Base-by-base conservation (phyloP, 2,113 vertebrate species). In the Melozone crissalis region DNA sequence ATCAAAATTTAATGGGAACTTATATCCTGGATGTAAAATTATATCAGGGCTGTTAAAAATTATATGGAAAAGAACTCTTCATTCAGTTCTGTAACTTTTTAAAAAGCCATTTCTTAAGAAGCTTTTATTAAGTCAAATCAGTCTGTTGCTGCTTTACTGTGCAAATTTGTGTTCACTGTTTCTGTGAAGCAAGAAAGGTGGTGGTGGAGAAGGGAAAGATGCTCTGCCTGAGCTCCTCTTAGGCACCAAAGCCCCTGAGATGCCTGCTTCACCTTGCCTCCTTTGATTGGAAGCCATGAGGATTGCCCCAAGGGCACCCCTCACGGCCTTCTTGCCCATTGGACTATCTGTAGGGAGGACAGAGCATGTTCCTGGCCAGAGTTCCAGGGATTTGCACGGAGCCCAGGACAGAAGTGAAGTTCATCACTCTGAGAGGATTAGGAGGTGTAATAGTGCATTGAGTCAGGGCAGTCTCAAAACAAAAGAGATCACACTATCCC, bases 1-100 rank as follows among this genome's bases (percentile, higher is more conserved):
- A 82, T 96, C 47, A 90, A 72, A 95, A 89, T 88, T 93, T 90
- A 88, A 95, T 68, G 63, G 73, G 55, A 95, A 89, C 66, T 76
- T 92, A 75, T 61, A 92, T 93, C 86, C 77, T 88, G 90, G 44
- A 87, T 61, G 62, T 95, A 96, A 96, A 96, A 90, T 72, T 96
- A 24, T 93, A 91, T 91, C 88, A 84, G 49, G n/a, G 68, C 49
- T 74, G 52, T 90, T 90, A 92, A 80, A 96, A 90, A 84, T 67
- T 74, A 74, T 84, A 84, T 57, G 69, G 92, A 90, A 90, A 96
- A 90, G 85, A 90, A 74, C 79, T 78, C 76, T 75, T 90, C 69
- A 52, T 90, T 78, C 73, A 90, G 52, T 28, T 61, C 88, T 76
- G 21, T 59, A 66, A 91, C 51, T 92, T 90, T 88, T 81, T 68